Evolutionary conservation across 1,140 invertebrate genomes (phyloP), one percentile per base, ranked within the genome.

Genomic region (Rhopalosiphum padi): DNA sequence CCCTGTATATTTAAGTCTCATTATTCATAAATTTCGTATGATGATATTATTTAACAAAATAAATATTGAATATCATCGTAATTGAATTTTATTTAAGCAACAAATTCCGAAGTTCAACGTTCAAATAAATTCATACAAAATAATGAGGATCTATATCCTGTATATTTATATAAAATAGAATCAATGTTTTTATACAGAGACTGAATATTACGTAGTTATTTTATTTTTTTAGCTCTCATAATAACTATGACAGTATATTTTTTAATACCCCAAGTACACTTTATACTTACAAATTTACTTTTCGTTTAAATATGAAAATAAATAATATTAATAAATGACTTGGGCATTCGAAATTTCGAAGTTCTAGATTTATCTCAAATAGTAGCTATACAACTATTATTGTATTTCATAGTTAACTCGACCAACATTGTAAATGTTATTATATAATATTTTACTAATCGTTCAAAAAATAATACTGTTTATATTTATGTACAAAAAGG

Each of bases 61-160:
- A 37, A 89, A 89, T 25, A 89, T 35, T 37, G 88, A 89, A 89
- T 89, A 55, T 55, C 88, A 89, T 89, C 51, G 1, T 89, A 25
- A 18, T 25, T 18, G 48, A 23, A 53, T 6, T 48, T 18, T 46
- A 41, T 88, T 35, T 22, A 21, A 77, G 60, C 4, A 51, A 88
- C 25, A 43, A 37, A 85, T 9, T 85, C 23, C 3, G 23, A 23
- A 21, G 15, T 85, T 43, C 23, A 11, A 25, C 4, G 41, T n/a
- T 77, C n/a, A 18, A 77, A 77, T 18, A 6, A n/a, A 77, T 6
- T 21, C n/a, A 77, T 77, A 77, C 1, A 18, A 77, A n/a, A 15
- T 15, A 77, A 22, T 18, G n/a, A 18, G 60, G 30, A 35, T 15
- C 5, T n/a, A 77, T 68, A 68, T 51, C 15, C 18, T 51, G 21